These are phyloP conservation scores for Dioctria rufipes DNA, from an alignment of 2,888 invertebrate species.

Conservation along the genomic window DNA sequence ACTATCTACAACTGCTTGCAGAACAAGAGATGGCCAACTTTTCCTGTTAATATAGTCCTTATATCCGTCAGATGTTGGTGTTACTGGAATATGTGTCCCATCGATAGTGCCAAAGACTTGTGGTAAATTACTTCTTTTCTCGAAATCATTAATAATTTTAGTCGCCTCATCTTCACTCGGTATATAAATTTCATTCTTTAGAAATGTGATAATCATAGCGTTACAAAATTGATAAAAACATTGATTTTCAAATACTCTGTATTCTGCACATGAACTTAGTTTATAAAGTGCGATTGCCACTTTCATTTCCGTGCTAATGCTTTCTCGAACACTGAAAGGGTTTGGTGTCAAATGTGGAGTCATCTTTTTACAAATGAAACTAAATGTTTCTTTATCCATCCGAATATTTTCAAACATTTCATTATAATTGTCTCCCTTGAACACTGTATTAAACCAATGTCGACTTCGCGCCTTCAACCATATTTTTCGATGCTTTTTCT, in stretches of 20 bases:
- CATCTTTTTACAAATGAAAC: not conserved
- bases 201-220: not conserved
- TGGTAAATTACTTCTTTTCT: conserved; percentile 6
- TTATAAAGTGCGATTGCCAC: conserved; percentile 30
- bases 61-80: no score
- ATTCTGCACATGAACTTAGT: conserved; percentile 29
- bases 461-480: not conserved
- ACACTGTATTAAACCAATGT: not conserved
- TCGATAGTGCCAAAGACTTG: conserved; percentile 27
- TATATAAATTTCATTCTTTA: conserved; percentile 1
- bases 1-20: no score
- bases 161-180: not conserved
- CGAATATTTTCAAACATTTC: conserved; percentile 15
- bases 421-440: not conserved
- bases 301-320: not conserved
- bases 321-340: not conserved
- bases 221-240: conserved; percentile 25
- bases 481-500: not conserved
- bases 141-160: not conserved
- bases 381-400: conserved; percentile 4
- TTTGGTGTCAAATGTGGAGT: not conserved
- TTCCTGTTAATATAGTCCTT: no score
- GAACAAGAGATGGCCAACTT: no score
- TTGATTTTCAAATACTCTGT: conserved; percentile 35
- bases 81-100: no score